These are phyloP conservation scores for Cancer borealis DNA, from an alignment of 2,888 invertebrate species.

Conservation along the genomic window DNA sequence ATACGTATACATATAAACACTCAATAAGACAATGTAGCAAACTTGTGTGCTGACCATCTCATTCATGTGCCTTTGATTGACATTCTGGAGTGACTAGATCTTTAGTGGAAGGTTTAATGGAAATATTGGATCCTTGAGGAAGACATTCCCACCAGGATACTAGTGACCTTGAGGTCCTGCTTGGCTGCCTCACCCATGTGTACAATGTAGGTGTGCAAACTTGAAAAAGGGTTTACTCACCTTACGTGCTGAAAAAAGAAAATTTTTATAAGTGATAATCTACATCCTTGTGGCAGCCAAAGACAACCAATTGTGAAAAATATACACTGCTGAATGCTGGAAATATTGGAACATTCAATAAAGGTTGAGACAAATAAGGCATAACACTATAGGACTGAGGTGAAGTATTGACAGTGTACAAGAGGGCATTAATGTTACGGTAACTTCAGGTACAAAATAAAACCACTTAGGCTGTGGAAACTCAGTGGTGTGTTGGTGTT, in stretches of 20 bases:
- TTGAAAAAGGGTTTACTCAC: no score
- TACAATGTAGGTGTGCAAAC: background rate
- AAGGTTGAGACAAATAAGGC: background rate
- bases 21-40: background rate
- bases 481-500: background rate
- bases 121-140: background rate
- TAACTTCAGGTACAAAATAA: background rate
- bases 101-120: background rate
- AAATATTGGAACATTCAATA: background rate
- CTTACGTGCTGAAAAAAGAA: background rate
- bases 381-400: background rate
- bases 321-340: background rate
- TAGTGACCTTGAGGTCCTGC: background rate
- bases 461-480: background rate
- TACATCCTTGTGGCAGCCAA: background rate
- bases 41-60: background rate
- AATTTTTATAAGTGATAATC: background rate
- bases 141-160: background rate
- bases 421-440: background rate
- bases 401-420: background rate
- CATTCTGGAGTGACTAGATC: background rate
- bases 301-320: background rate
- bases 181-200: background rate
- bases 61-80: conserved; percentile 7
- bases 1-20: background rate